phyloP scores from a whole-genome alignment of 2,888 invertebrate genomes.

The Iphiclides podalirius region DNA sequence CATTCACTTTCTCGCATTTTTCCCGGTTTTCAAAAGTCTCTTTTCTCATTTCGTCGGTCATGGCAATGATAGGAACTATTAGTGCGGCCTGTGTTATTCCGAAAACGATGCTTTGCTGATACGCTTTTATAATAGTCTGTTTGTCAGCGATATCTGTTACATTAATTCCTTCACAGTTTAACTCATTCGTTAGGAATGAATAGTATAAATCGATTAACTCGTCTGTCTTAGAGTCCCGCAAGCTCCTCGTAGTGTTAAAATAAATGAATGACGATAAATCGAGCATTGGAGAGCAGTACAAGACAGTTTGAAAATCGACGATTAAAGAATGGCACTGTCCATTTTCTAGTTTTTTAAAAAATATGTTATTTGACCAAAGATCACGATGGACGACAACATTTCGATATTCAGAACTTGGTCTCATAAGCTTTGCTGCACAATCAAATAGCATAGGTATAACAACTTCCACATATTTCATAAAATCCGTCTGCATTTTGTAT shows the following conservation, averaged over 20 bases:
- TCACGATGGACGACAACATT: slow-evolving; percentile 81
- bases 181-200: slow-evolving; percentile 56
- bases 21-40: slow-evolving; percentile 49
- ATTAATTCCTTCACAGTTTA: slow-evolving; percentile 49
- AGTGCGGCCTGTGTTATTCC: slow-evolving; percentile 60
- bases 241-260: slow-evolving; percentile 69
- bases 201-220: slow-evolving; percentile 79
- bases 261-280: slow-evolving; percentile 80
- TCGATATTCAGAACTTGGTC: slow-evolving; percentile 58
- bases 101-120: slow-evolving; percentile 53
- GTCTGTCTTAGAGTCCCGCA: slow-evolving; percentile 61
- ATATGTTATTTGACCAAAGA: slow-evolving; percentile 82
- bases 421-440: slow-evolving; percentile 48
- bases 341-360: slow-evolving; percentile 59
- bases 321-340: slow-evolving; percentile 70
- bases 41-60: slow-evolving; percentile 44
- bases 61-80: slow-evolving; percentile 53
- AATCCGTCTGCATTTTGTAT: slow-evolving; percentile 43
- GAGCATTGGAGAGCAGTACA: slow-evolving; percentile 83
- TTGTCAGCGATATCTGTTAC: slow-evolving; percentile 41
- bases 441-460: slow-evolving; percentile 45
- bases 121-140: slow-evolving; percentile 40
- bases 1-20: slow-evolving; percentile 39
- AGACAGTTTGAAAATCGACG: slow-evolving; percentile 84
- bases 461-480: slow-evolving; percentile 39